Percentiles rank a stretch among this genome's conserved stretches.
These are phyloP conservation scores for Atta colombica DNA, from an alignment of 1,140 invertebrate genomes.

Conservation along the genomic window DNA sequence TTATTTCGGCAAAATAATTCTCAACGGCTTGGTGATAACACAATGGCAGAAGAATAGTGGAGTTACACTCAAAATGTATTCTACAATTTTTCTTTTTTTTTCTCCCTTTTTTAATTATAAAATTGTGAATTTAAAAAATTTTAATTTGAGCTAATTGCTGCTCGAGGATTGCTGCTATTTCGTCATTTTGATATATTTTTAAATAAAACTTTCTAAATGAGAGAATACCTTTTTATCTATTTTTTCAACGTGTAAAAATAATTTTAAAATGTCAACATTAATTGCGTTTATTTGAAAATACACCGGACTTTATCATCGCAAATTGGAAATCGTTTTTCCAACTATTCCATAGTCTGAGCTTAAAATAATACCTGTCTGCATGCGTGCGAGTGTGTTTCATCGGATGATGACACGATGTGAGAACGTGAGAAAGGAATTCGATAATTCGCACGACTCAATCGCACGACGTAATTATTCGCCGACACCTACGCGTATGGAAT, in stretches of 20 bases:
- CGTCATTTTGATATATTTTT: conserved; percentile 1
- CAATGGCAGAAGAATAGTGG: not conserved
- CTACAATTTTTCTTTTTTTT: not conserved
- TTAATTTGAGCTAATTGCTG: not conserved
- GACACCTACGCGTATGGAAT: conserved; percentile 39
- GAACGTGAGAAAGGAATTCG: conserved; percentile 48
- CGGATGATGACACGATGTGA: not conserved
- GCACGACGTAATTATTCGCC: conserved; percentile 33
- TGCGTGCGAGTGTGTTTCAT: not conserved
- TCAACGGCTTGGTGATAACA: not conserved
- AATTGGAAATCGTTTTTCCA: conserved; percentile 30
- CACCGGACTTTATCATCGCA: conserved; percentile 9
- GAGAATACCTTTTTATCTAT: not conserved
- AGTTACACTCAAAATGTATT: not conserved
- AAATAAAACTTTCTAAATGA: not conserved
- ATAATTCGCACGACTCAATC: conserved; percentile 36
- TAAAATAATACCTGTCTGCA: conserved; percentile 16
- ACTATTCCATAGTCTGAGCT: not conserved
- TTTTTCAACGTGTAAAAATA: conserved; percentile 30
- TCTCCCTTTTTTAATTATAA: not conserved
- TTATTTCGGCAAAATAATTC: not conserved
- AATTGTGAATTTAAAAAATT: not conserved
- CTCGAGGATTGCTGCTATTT: not conserved
- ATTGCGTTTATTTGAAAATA: conserved; percentile 10
- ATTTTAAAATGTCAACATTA: not conserved